Conservation (phyloP, 2,888 invertebrate species). For the Eubasilissa splendida region DNA sequence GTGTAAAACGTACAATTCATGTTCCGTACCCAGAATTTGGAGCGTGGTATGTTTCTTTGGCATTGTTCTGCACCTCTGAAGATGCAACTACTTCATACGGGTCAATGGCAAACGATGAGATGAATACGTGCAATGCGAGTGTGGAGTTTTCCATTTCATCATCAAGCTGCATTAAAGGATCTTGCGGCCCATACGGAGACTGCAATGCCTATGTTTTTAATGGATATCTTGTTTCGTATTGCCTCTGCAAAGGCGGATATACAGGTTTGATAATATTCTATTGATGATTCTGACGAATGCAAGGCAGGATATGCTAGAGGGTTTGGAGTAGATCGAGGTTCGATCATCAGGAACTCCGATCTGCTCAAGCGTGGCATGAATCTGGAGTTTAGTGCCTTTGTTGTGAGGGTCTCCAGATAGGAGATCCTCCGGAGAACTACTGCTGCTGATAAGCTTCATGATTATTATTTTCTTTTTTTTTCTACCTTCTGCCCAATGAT, state of each 20-base stretch:
- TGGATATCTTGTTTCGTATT: constrained; percentile 10
- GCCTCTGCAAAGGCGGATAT: constrained; percentile 15
- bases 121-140: constrained; percentile 2
- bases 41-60: constrained; percentile 23
- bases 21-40: constrained; percentile 31
- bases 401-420: too few relatives aligned
- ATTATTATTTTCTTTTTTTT: too few relatives aligned
- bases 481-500: too few relatives aligned
- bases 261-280: neutral
- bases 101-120: neutral
- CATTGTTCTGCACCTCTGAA: neutral
- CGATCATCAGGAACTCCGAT: too few relatives aligned
- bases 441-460: too few relatives aligned
- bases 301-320: too few relatives aligned
- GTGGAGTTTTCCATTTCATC: neutral
- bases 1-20: constrained; percentile 1
- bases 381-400: too few relatives aligned
- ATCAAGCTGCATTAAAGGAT: neutral
- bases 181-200: constrained; percentile 22
- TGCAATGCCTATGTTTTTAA: constrained; percentile 11
- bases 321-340: too few relatives aligned
- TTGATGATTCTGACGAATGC: neutral
- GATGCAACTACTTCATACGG: neutral
- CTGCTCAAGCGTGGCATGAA: too few relatives aligned
- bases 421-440: too few relatives aligned